Evolutionary conservation across 2,888 invertebrate species (phyloP).

Genomic region (Mesodorylaimus sp.): DNA sequence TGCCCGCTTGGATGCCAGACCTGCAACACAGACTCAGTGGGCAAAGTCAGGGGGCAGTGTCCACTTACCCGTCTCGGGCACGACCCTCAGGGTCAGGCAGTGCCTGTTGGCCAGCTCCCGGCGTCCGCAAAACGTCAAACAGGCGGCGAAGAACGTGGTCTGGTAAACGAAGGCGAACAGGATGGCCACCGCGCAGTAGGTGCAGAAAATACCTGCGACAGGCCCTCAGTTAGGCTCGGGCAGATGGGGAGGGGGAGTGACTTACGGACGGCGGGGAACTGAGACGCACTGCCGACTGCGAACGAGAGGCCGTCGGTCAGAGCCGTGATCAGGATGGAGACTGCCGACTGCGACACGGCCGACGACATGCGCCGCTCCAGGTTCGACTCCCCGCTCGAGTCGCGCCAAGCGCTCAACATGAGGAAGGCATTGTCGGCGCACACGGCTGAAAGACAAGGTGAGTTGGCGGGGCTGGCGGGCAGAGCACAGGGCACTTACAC

Average conservation of each 20-base stretch:
- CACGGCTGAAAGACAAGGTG: conserved; percentile 48
- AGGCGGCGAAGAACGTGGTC: conserved; percentile 73
- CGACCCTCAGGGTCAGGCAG: conserved; percentile 40
- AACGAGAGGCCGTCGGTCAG: conserved; percentile 69
- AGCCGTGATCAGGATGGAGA: conserved; percentile 80
- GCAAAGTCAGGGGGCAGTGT: no score
- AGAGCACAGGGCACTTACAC: no score
- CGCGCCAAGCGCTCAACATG: conserved; percentile 78
- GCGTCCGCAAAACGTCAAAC: conserved; percentile 71
- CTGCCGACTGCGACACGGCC: conserved; percentile 75
- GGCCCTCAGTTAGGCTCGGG: background rate
- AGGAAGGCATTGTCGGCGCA: conserved; percentile 90
- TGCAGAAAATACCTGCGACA: conserved; percentile 54
- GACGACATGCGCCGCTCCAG: conserved; percentile 69
- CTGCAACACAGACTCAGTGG: no score
- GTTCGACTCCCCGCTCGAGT: conserved; percentile 47
- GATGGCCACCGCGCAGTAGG: conserved; percentile 79
- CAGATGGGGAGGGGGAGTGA: conserved; percentile 3
- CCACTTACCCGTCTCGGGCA: conserved; percentile 7
- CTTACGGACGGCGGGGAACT: conserved; percentile 67
- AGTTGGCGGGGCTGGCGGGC: no score
- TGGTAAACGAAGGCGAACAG: conserved; percentile 77
- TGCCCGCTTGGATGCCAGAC: no score
- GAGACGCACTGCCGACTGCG: conserved; percentile 73
- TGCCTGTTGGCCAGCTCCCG: conserved; percentile 69